A percentile compares a stretch with the other conserved stretches of the same genome.
Conservation (phyloP, 2,888 invertebrate species). For the Tinea semifulvella region DNA sequence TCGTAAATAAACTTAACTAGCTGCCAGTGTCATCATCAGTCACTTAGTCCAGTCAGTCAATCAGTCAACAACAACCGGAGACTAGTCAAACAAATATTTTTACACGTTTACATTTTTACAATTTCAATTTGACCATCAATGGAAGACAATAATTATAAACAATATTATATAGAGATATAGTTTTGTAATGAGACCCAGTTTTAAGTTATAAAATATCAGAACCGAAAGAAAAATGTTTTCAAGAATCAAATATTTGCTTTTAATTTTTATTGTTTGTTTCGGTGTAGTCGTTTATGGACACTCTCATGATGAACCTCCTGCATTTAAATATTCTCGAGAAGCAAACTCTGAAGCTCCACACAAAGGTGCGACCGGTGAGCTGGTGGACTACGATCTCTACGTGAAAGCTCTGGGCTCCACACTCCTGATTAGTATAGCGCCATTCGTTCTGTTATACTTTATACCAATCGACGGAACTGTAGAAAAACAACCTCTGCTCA, state of each 20-base stretch:
- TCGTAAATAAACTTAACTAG: too few species aligned
- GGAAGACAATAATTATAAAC: too few species aligned
- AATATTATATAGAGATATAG: too few species aligned
- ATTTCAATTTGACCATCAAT: too few species aligned
- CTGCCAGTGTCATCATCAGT: too few species aligned
- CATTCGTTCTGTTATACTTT: slow-evolving; percentile 90
- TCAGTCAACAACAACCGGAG: too few species aligned
- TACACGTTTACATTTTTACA: slow-evolving; percentile 2
- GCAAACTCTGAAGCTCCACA: slow-evolving; percentile 50
- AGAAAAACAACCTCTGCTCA: slow-evolving; percentile 86
- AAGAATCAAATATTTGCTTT: slow-evolving; percentile 5
- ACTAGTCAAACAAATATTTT: too few species aligned
- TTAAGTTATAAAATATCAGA: too few species aligned
- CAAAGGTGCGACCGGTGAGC: slow-evolving; percentile 27
- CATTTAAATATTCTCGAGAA: slow-evolving; percentile 84
- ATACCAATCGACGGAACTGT: slow-evolving; percentile 91
- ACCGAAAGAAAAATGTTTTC: slow-evolving; percentile 1
- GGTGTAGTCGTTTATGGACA: slow-evolving; percentile 30
- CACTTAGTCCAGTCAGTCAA: too few species aligned
- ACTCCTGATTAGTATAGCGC: slow-evolving; percentile 92
- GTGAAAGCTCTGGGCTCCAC: slow-evolving; percentile 89
- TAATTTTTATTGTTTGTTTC: background rate
- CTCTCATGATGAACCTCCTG: slow-evolving; percentile 69
- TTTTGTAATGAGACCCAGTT: too few species aligned
- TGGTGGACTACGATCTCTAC: slow-evolving; percentile 68